These are phyloP conservation scores for Ophion ventricosus DNA, from an alignment of 2,888 invertebrate species.

Conservation along the genomic window DNA sequence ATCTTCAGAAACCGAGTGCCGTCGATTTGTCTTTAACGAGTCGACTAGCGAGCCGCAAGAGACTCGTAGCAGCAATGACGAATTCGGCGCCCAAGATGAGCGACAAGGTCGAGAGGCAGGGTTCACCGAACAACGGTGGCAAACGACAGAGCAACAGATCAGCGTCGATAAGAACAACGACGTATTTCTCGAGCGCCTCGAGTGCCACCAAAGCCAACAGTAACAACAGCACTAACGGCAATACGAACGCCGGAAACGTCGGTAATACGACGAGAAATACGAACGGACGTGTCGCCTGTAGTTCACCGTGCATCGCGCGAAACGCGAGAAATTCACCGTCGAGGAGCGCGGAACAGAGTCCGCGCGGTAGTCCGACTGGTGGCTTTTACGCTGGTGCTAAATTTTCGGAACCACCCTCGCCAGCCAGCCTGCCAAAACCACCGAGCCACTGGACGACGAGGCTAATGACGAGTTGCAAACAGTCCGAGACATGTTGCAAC, in stretches of 20 bases:
- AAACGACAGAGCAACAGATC: slow-evolving; percentile 69
- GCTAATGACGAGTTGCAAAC: slow-evolving; percentile 73
- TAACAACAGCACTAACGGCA: slow-evolving; percentile 43
- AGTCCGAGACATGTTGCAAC: slow-evolving; percentile 72
- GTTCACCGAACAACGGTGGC: slow-evolving; percentile 79
- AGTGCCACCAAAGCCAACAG: slow-evolving; percentile 57
- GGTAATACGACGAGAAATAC: slow-evolving; percentile 60
- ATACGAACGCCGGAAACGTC: slow-evolving; percentile 10
- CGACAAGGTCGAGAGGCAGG: slow-evolving; percentile 79
- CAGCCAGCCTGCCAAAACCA: slow-evolving; percentile 91
- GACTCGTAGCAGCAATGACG: slow-evolving; percentile 75
- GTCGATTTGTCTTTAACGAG: slow-evolving; percentile 37
- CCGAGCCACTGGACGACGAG: slow-evolving; percentile 89
- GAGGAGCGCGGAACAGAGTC: slow-evolving; percentile 72
- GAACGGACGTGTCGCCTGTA: slow-evolving; percentile 74
- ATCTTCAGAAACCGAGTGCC: slow-evolving; percentile 12
- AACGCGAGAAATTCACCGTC: slow-evolving; percentile 74
- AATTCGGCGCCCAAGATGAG: slow-evolving; percentile 81
- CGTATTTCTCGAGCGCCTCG: slow-evolving; percentile 72
- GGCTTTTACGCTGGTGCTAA: slow-evolving; percentile 88
- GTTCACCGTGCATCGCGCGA: slow-evolving; percentile 75
- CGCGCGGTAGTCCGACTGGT: slow-evolving; percentile 80
- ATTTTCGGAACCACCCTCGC: slow-evolving; percentile 92
- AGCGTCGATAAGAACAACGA: slow-evolving; percentile 73
- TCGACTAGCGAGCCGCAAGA: slow-evolving; percentile 38